A percentile compares a stretch with the other conserved stretches of the same genome.
Evolutionary conservation across 2,113 vertebrate genomes (phyloP).

Genomic region (Epinephelus moara): DNA sequence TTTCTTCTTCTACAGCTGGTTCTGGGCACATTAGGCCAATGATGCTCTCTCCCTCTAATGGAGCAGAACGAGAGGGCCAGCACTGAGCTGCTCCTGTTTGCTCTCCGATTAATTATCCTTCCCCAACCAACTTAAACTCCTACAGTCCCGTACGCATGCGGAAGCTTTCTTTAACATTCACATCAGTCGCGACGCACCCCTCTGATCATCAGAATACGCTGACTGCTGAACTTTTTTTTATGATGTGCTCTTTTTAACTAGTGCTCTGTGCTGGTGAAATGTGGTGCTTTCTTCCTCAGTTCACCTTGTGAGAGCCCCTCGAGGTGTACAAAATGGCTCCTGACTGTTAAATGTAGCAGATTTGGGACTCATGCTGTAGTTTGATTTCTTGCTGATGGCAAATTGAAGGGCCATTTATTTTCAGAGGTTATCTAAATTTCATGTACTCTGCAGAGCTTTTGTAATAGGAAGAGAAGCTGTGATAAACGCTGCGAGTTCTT

Average conservation of each 20-base stretch:
- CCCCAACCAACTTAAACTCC: conserved; percentile 46
- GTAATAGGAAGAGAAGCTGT: not conserved
- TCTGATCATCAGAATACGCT: conserved; percentile 45
- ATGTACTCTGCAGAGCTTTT: not conserved
- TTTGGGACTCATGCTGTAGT: conserved; percentile 3
- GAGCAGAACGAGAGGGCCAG: conserved; percentile 67
- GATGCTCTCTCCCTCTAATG: conserved; percentile 74
- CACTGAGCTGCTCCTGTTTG: conserved; percentile 61
- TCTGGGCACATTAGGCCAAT: conserved; percentile 64
- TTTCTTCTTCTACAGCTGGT: conserved; percentile 68
- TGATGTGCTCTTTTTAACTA: conserved; percentile 16
- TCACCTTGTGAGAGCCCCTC: not conserved
- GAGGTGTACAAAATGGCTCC: conserved; percentile 1
- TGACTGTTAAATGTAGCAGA: conserved; percentile 15
- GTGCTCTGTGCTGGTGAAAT: conserved; percentile 24
- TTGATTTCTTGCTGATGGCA: not conserved
- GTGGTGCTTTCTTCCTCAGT: not conserved
- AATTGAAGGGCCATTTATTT: not conserved
- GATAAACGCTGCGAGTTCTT: not conserved
- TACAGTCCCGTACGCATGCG: conserved; percentile 2
- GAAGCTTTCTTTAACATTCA: conserved; percentile 48
- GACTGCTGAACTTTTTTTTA: conserved; percentile 30
- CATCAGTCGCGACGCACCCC: conserved; percentile 10
- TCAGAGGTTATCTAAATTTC: not conserved
- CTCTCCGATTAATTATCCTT: conserved; percentile 74